Evolutionary conservation across 2,797 vertebrate genomes (phyloP), one percentile per base, ranked within the genome.

Genomic region (Labeo calbasu): DNA sequence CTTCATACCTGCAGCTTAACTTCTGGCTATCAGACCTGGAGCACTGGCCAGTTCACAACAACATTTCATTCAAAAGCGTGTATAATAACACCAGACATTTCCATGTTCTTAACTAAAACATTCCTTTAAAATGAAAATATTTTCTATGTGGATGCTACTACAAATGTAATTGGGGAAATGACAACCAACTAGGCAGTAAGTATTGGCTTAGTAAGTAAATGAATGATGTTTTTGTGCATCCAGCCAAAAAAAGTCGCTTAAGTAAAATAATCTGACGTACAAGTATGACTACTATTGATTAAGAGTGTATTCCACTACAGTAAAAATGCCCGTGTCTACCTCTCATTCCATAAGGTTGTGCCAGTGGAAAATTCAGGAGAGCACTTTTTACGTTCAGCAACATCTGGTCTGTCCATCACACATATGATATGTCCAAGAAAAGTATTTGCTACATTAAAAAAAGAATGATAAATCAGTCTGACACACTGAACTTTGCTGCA

Each of bases 311-410:
- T 51, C 61, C 1, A 81, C 53, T 72, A 63, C 19, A 51, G 55
- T 63, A 23, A 73, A 82, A 51, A 63, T 82, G 28, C 25, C 70
- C 51, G 7, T 51, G 57, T 53, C 43, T 82, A 19, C 55, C 15
- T 73, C 57, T 51, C 57, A 50, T 73, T 73, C 80, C 70, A 73
- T 7, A 51, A 17, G 28, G 14, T 51, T 73, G 43, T 82, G 70
- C 70, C 80, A 82, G 57, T 82, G 80, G 80, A 82, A 82, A 73
- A 73, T 82, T 51, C 55, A 50, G 69, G 32, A 17, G 69, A 70
- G 51, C 46, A 13, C 36, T 71, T 59, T 65, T 59, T 25, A 61
- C 19, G 19, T 57, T 50, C 46, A 63, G 21, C 68, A 73, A 73
- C 80, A 82, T 81, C 79, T 81, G 68, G 55, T 63, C 13, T 63